Base-by-base conservation (phyloP, 2,888 invertebrate genomes). In the Apodemia duryi region DNA sequence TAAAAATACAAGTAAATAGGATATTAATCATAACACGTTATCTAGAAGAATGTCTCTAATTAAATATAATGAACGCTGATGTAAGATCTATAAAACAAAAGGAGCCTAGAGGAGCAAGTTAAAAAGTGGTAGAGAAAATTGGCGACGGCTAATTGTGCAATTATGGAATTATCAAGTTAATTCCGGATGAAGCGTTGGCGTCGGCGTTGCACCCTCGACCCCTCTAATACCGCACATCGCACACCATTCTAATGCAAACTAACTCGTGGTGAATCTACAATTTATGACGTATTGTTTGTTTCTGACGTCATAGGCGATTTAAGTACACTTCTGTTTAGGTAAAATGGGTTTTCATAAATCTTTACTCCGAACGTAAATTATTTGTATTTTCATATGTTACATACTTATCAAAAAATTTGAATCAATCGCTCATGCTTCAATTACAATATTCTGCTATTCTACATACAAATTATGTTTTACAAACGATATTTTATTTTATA, bases 151-250 rank as follows among this genome's bases (percentile, higher is more conserved):
- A 88, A 89, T 89, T 88, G 87, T 80, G 83, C 86, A 86, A 88
- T 91, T 90, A 90, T 81, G 80, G 81, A 80, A 89, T 91, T 88
- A 90, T 85, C 86, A 81, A 85, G 84, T 88, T 88, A 88, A 88
- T 88, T 88, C 84, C 81, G 84, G 82, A 77, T 85, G 91, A 88
- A 88, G 88, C 83, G 49, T 62, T 74, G 80, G 80, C 86, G 81
- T 79, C 85, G 76, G 72, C 74, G 67, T 69, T 68, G 64, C 68
- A 67, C 70, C 73, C 70, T 67, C 62, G 54, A 11, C 32, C 60
- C 64, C 69, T 66, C 64, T 65, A 68, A 68, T 64, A 63, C 73
- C 75, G 75, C 71, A 69, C 69, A 63, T 72, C 75, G 75, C 71
- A 69, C 69, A 71, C 79, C 75, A 83, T 85, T 86, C 82, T 87